Conservation (phyloP, 2,797 vertebrate species). For the Sebastes reedi region DNA sequence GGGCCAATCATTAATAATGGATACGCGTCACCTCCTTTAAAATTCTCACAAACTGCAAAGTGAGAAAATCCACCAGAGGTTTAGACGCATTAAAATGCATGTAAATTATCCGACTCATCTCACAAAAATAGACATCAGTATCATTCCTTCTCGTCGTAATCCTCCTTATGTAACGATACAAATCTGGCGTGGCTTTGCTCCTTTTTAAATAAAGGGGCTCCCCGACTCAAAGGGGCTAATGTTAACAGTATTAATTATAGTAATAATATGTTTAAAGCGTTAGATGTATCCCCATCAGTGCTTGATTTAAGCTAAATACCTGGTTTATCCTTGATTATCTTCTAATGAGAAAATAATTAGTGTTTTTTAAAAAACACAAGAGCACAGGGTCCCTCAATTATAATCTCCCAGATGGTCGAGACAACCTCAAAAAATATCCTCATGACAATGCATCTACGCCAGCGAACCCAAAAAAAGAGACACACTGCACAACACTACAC, state of each 20-base stretch:
- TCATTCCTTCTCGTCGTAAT: slow-evolving; percentile 38
- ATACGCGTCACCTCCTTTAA: slow-evolving; percentile 70
- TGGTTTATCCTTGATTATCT: slow-evolving; percentile 64
- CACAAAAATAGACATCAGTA: slow-evolving; percentile 23
- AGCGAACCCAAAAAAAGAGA: slow-evolving; percentile 14
- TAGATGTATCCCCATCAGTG: slow-evolving; percentile 44
- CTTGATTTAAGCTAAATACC: slow-evolving; percentile 51
- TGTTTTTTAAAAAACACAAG: slow-evolving; percentile 46
- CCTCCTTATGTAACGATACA: slow-evolving; percentile 27
- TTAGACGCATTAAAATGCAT: slow-evolving; percentile 60
- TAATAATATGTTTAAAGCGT: slow-evolving; percentile 50
- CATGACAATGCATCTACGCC: slow-evolving; percentile 3
- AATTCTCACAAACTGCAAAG: slow-evolving; percentile 67
- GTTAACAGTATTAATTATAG: slow-evolving; percentile 51
- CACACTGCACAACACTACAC: neutral
- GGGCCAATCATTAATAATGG: slow-evolving; percentile 75
- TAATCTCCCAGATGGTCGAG: slow-evolving; percentile 24
- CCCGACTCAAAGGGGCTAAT: slow-evolving; percentile 24
- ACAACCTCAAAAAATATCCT: slow-evolving; percentile 34
- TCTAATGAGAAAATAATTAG: slow-evolving; percentile 68
- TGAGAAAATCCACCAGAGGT: slow-evolving; percentile 50
- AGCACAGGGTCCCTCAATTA: slow-evolving; percentile 41
- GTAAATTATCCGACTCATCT: slow-evolving; percentile 51
- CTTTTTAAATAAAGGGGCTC: slow-evolving; percentile 40
- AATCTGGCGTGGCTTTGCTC: slow-evolving; percentile 39